Base-by-base conservation (phyloP, 2,888 invertebrate genomes). In the Platycnemis pennipes region DNA sequence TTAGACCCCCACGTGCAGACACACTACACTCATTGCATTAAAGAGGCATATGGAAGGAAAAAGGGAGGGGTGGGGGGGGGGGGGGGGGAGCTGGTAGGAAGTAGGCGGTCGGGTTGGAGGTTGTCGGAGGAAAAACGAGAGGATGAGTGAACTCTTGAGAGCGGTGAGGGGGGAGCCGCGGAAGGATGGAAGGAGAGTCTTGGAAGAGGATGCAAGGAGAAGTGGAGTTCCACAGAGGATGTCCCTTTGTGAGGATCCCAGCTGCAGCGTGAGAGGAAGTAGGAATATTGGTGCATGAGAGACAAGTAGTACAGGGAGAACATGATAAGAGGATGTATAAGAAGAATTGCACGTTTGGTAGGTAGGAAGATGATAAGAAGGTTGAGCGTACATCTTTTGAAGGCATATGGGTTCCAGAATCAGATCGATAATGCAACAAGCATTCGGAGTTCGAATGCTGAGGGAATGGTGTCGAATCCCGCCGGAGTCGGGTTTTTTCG, bases 1-100 rank as follows among this genome's bases (percentile, higher is more conserved):
- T 87, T 46, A 46, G 77, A 77, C 44, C 87, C 45, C 87, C 87
- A 87, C 45, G 87, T 87, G 87, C 87, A 87, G 87, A 87, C 87
- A 87, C 87, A n/a, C 87, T 87, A 87, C 87, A 87, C 87, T 87
- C 87, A 87, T 87, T 87, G 87, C 87, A 87, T 87, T 87, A 45
- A 46, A 42, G 87, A 87, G 44, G n/a, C n/a, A n/a, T n/a, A n/a
- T n/a, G n/a, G n/a, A n/a, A n/a, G n/a, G n/a, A n/a, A n/a, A n/a
- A n/a, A n/a, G n/a, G 19, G 85, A 37, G 87, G 87, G 44, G 37
- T 86, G 86, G 22, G 16, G 42, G 44, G 44, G 44, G 86, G 42
- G 86, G 42, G 85, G 26, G n/a, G 87, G 86, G 44, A n/a, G 31
- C 22, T 44, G 86, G 86, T 86, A 2, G 44, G 44, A 42, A 44